Evolutionary conservation across 2,888 invertebrate genomes (phyloP), one percentile per base, ranked within the genome.

Genomic region (Hoplodrina ambigua): DNA sequence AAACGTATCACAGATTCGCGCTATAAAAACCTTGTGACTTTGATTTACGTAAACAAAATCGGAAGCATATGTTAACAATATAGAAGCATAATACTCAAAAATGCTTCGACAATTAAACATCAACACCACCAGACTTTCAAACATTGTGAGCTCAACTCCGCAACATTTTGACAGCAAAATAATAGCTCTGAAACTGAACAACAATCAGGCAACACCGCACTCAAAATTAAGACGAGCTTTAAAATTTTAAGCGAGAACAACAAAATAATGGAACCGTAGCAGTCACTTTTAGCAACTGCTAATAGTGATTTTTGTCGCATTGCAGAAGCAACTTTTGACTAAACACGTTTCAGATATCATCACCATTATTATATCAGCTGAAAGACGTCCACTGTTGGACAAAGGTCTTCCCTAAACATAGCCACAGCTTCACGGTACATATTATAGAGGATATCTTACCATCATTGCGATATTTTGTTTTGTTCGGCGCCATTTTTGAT

Each of bases 61-160:
- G 37, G 8, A 37, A 37, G 8, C 8, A 37, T 33, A 37, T 8
- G 7, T 8, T 37, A 41, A 2, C 13, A 41, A 41, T 41, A 41
- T 41, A 3, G 11, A 13, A 41, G 41, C 20, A 52, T 50, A 44
- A 60, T 50, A 72, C 52, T 44, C n/a, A 0, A 41, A 57, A 79
- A 79, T 41, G 52, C 30, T 56, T 30, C 44, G 46, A 79, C 75
- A 74, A 74, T 80, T 50, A 75, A 75, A 80, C 80, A 58, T 80
- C 75, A 75, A 81, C 68, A 75, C 33, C 25, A 25, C 25, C 80
- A 74, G 80, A 80, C 75, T 57, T 61, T 61, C 30, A 50, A 74
- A 74, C 46, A 60, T 49, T 20, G 52, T 25, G 44, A 57, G 56
- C 53, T 25, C 46, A 54, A 76, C 46, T 69, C 50, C 20, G 49